Conservation (phyloP, 2,113 vertebrate genomes). For the Macquaria australasica region DNA sequence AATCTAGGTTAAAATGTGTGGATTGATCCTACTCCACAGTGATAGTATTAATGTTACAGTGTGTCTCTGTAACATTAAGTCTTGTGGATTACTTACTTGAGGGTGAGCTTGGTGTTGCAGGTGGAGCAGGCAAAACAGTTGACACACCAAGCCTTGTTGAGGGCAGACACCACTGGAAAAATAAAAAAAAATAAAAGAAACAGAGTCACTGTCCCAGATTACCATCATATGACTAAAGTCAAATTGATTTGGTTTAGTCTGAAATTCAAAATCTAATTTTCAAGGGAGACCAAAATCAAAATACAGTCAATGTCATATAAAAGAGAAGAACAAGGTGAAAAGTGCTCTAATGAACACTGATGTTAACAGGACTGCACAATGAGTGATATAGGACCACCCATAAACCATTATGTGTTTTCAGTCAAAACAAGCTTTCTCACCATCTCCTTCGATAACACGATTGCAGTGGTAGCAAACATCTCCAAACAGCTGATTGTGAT, state of each 20-base stretch:
- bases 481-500: slow-evolving; percentile 91
- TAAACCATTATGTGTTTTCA: background rate
- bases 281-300: background rate
- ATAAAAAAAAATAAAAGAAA: slow-evolving; percentile 35
- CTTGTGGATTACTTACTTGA: slow-evolving; percentile 90
- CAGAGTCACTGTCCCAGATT: slow-evolving; percentile 3
- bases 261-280: background rate
- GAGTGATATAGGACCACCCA: background rate
- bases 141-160: slow-evolving; percentile 99
- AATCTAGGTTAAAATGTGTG: background rate
- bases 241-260: background rate
- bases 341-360: background rate
- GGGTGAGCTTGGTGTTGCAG: slow-evolving; percentile 97
- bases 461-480: slow-evolving; percentile 99
- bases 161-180: slow-evolving; percentile 93
- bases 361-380: background rate
- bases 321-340: background rate
- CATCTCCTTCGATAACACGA: slow-evolving; percentile 97
- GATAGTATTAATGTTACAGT: background rate
- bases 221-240: background rate
- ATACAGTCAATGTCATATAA: background rate
- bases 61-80: background rate
- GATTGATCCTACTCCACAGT: background rate
- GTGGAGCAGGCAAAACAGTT: slow-evolving; percentile 97
- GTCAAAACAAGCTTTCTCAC: slow-evolving; percentile 81